phyloP scores from a whole-genome alignment of 1,140 invertebrate species.

The Carposina sasakii region DNA sequence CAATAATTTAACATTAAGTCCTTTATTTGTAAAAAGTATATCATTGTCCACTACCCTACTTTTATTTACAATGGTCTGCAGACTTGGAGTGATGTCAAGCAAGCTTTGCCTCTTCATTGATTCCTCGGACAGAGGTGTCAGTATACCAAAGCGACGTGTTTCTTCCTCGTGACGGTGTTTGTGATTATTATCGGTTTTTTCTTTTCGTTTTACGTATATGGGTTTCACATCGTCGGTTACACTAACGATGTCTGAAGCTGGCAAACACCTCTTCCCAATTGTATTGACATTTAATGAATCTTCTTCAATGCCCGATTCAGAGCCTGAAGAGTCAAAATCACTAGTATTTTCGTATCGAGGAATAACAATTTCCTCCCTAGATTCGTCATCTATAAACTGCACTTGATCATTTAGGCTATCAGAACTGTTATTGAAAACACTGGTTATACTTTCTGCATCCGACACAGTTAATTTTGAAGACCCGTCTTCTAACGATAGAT shows the following conservation, averaged over 20 bases:
- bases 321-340: conserved; percentile 30
- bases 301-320: conserved; percentile 47
- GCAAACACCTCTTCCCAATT: no score
- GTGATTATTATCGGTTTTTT: background rate
- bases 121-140: conserved; percentile 56
- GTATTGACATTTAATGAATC: no score
- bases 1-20: conserved; percentile 30
- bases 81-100: conserved; percentile 31
- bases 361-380: conserved; percentile 24
- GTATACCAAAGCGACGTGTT: conserved; percentile 24
- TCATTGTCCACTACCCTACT: conserved; percentile 18
- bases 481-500: conserved; percentile 31
- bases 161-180: conserved; percentile 34
- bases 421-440: conserved; percentile 19
- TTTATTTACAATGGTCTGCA: conserved; percentile 9
- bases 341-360: conserved; percentile 26
- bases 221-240: no score
- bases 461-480: conserved; percentile 33
- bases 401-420: conserved; percentile 27
- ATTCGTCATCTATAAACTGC: conserved; percentile 33
- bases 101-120: conserved; percentile 36
- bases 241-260: no score
- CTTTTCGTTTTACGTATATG: no score
- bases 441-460: conserved; percentile 22
- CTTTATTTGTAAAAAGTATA: conserved; percentile 27